Evolutionary conservation across 2,797 vertebrate species (phyloP), one percentile per base, ranked within the genome.

Genomic region (Siniperca undulata): DNA sequence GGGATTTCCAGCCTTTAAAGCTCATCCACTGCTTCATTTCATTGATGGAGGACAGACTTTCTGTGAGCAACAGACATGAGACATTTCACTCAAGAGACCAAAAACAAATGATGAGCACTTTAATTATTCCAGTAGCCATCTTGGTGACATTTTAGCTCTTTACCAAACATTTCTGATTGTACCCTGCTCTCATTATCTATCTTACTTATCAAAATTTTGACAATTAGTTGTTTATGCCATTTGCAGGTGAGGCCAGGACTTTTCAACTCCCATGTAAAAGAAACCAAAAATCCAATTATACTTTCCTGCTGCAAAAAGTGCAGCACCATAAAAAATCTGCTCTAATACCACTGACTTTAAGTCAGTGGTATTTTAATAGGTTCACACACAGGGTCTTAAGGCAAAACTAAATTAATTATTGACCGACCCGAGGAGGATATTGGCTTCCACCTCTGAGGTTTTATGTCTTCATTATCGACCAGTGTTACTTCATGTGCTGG

Each of bases 381-480:
- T 71, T 55, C 68, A 72, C 24, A 52, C 19, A 7, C 34, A n/a
- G 40, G 16, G 50, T 70, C 59, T 65, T 10, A 56, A 77, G 52
- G 81, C 17, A 30, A 64, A 84, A 69, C 50, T 48, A 66, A 82
- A 82, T 81, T 46, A 84, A 82, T 84, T 56, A 74, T 36, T 53
- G 24, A 74, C 59, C 12, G 1, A 62, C 62, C 34, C 66, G 10
- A 52, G 16, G 69, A 59, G 58, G 70, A 78, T 74, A 80, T 74
- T 72, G 65, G 52, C 44, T 74, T 81, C 55, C 68, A 79, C 71
- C 24, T 64, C 78, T 42, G 56, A 70, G 86, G 53, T 77, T 84
- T 75, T 74, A 67, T 80, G 71, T 83, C 80, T 83, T 79, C 61
- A 55, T 83, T 74, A 83, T 66, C 7, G 36, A 46, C 55, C 75